These are phyloP conservation scores for Poeciliopsis occidentalis DNA, from an alignment of 2,113 vertebrate species.

Conservation along the genomic window DNA sequence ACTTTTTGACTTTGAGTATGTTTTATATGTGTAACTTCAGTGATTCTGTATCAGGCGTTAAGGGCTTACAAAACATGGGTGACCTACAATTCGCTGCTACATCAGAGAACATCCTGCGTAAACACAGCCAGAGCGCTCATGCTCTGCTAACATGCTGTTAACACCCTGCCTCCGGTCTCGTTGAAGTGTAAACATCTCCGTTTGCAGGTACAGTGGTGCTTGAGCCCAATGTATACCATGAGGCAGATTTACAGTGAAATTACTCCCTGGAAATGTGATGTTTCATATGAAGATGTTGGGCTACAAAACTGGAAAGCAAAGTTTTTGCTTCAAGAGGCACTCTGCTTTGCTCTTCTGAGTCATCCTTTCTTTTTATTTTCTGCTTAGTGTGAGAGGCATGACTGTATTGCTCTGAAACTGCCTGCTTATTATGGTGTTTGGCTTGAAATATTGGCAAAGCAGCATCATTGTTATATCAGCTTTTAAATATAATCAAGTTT, in stretches of 20 bases:
- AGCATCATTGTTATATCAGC: conserved; percentile 54
- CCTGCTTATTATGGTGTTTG: conserved; percentile 39
- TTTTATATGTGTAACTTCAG: conserved; percentile 15
- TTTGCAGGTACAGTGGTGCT: conserved; percentile 23
- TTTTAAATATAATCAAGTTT: conserved; percentile 70
- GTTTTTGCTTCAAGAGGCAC: conserved; percentile 28
- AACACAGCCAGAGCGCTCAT: conserved; percentile 16
- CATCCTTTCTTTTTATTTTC: conserved; percentile 22
- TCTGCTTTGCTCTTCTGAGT: conserved; percentile 20
- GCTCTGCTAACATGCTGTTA: conserved; percentile 27
- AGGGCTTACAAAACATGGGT: conserved; percentile 30
- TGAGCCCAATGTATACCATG: too few relatives aligned
- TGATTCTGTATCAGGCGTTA: conserved; percentile 20
- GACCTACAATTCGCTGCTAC: conserved; percentile 34
- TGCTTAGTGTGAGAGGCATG: conserved; percentile 48
- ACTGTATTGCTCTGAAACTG: conserved; percentile 43
- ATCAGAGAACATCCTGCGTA: conserved; percentile 24
- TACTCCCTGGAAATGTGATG: conserved; percentile 46
- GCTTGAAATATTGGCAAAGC: conserved; percentile 52
- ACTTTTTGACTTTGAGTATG: conserved; percentile 10
- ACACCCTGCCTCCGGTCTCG: conserved; percentile 18
- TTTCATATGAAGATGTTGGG: conserved; percentile 39
- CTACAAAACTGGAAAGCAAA: conserved; percentile 44
- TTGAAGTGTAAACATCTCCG: conserved; percentile 12
- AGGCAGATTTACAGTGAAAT: conserved; percentile 54